Conservation (phyloP, 2,888 invertebrate species). For the Antheraea yamamai region DNA sequence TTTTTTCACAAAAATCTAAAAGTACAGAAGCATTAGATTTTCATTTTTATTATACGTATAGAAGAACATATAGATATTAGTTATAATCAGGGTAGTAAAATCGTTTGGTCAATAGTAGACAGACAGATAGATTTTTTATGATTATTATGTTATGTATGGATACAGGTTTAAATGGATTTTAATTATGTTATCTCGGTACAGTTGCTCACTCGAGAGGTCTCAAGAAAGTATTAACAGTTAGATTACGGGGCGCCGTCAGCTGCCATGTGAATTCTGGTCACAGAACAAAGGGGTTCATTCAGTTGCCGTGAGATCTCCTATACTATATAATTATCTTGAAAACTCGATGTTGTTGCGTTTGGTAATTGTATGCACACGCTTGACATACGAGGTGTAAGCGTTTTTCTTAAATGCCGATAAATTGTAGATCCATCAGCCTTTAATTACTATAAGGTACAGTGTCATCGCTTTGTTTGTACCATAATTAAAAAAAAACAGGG, state of each 20-base stretch:
- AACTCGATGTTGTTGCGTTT: neutral
- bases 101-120: too few species aligned
- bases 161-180: constrained; percentile 1
- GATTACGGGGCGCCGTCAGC: neutral
- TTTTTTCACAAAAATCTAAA: too few species aligned
- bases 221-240: constrained; percentile 11
- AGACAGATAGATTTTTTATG: neutral
- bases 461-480: too few species aligned
- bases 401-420: neutral
- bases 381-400: neutral
- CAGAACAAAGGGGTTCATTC: constrained; percentile 9
- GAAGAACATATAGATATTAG: too few species aligned
- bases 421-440: too few species aligned
- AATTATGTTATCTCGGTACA: constrained; percentile 1
- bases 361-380: constrained; percentile 1
- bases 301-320: constrained; percentile 7
- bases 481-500: too few species aligned
- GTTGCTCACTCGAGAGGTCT: constrained; percentile 2
- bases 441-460: too few species aligned
- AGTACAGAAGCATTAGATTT: too few species aligned
- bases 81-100: too few species aligned
- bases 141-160: neutral
- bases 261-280: neutral
- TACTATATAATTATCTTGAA: constrained; percentile 3
- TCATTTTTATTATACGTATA: too few species aligned